phyloP scores from a whole-genome alignment of 1,140 invertebrate genomes.

The Drosophila truncata region DNA sequence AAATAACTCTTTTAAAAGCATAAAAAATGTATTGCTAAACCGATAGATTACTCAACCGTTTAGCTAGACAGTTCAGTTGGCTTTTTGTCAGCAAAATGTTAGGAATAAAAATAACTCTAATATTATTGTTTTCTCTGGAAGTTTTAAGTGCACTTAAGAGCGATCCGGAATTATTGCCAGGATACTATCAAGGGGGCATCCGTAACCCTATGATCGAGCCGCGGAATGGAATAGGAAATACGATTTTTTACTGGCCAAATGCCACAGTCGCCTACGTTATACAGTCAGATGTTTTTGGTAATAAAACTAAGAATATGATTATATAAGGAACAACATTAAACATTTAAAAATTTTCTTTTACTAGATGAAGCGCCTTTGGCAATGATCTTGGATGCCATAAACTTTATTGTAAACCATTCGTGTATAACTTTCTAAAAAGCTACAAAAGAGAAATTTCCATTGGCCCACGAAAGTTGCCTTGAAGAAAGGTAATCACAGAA shows the following conservation, averaged over 20 bases:
- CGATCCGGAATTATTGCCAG: constrained; percentile 37
- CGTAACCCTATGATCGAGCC: fast-evolving
- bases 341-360: neutral
- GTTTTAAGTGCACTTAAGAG: neutral
- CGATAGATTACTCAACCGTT: neutral
- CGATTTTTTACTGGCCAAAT: constrained; percentile 87
- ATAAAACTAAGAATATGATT: neutral
- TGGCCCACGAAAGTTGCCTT: constrained; percentile 86
- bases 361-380: constrained; percentile 10
- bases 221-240: constrained; percentile 87
- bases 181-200: constrained; percentile 54
- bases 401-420: constrained; percentile 4
- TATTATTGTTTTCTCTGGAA: neutral
- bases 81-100: neutral
- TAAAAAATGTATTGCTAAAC: neutral
- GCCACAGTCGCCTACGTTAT: constrained; percentile 88
- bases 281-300: constrained; percentile 68
- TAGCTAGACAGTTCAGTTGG: neutral
- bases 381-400: constrained; percentile 21
- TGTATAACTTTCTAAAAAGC: constrained; percentile 39
- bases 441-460: neutral
- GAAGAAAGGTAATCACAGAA: neutral
- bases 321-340: neutral
- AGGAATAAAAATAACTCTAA: neutral
- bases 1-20: neutral